Evolutionary conservation across 2,888 invertebrate species (phyloP), one percentile per base, ranked within the genome.

Genomic region (Allophyes oxyacanthae): DNA sequence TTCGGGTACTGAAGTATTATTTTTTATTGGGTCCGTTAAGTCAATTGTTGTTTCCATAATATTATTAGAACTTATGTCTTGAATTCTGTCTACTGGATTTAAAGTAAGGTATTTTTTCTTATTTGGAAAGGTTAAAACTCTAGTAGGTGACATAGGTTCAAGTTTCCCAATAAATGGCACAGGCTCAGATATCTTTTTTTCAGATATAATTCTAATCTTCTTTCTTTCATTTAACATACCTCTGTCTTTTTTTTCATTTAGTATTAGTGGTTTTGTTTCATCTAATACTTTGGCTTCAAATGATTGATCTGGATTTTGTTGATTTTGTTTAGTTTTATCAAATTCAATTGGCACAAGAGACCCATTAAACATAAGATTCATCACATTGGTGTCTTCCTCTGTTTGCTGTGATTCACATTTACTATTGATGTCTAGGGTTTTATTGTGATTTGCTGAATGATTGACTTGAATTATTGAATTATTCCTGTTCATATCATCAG

Each of bases 121-220:
- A 14, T 75, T 68, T 41, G 81, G 80, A 15, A 80, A 62, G 57
- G 72, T 75, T 49, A 92, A 67, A 34, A 87, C 53, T 58, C 72
- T 66, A 30, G 83, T 82, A 33, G 89, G 87, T 38, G 86, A 81
- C 6, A 92, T 76, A 13, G 83, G 80, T 59, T 86, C 75, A 36
- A 91, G 76, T 52, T 81, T 78, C 9, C 84, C 83, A 36, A 61
- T 67, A 4, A 88, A 15, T 14, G 77, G 49, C 6, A 89, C 52
- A 13, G 88, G 87, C 13, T 82, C 66, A 14, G 72, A 76, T 41
- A 92, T 83, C 59, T 78, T 88, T 65, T 88, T 84, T 66, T 91
- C 87, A 33, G 91, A 91, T 72, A 92, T 64, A 51, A 93, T 92
- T 65, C 69, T 83, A 6, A 92, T 78, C 77, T 78, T 87, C 37